Conservation (phyloP, 2,797 vertebrate species). For the Peromyscus attwateri region DNA sequence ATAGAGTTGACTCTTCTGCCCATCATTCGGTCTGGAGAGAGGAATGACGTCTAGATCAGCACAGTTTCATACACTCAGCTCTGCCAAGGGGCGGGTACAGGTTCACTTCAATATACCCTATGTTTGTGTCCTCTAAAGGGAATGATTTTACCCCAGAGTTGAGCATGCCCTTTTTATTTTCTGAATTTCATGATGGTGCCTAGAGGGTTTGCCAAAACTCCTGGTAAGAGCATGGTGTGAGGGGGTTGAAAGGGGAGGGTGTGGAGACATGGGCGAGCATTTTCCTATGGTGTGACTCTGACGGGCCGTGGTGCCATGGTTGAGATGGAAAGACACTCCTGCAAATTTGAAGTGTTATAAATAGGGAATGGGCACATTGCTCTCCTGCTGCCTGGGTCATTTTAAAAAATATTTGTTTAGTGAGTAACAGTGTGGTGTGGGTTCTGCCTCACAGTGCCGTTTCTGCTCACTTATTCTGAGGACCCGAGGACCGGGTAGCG, state of each 20-base stretch:
- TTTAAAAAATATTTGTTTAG: conserved; percentile 83
- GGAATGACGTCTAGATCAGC: background rate
- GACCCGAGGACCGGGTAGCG: background rate
- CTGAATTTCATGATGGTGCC: background rate
- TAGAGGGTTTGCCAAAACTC: conserved; percentile 47
- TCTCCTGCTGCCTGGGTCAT: conserved; percentile 72
- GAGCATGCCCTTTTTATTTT: background rate
- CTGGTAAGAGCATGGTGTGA: background rate
- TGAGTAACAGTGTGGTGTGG: conserved; percentile 64
- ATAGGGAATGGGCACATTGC: conserved; percentile 68
- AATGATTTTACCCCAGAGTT: conserved; percentile 1
- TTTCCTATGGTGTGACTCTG: conserved; percentile 74
- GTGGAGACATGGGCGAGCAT: conserved; percentile 19
- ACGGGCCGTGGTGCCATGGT: conserved; percentile 35
- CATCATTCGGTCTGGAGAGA: background rate
- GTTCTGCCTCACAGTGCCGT: conserved; percentile 61
- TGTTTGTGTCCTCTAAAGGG: conserved; percentile 24
- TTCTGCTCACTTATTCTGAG: conserved; percentile 60
- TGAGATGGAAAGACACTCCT: conserved; percentile 73
- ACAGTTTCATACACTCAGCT: background rate
- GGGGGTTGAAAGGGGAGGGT: background rate
- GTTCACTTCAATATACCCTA: conserved; percentile 9
- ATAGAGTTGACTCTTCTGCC: background rate
- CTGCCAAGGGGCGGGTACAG: background rate
- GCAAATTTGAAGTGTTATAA: conserved; percentile 72